phyloP scores from a whole-genome alignment of 2,888 invertebrate genomes.

The Dugesia japonica region DNA sequence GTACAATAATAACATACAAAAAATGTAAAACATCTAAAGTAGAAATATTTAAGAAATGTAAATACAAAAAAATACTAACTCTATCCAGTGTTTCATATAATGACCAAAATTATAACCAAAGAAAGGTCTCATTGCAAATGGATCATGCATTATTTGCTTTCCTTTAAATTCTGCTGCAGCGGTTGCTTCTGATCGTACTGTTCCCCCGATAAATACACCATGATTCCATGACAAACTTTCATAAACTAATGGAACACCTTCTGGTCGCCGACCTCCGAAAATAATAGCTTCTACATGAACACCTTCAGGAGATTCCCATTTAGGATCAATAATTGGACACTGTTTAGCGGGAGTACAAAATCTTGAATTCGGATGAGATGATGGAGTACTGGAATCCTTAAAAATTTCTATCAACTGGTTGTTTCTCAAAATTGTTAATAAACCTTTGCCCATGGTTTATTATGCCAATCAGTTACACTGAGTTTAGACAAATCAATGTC shows the following conservation, averaged over 20 bases:
- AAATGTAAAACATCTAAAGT: no score
- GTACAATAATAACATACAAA: no score
- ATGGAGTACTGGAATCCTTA: constrained; percentile 35
- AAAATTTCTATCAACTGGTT: no score
- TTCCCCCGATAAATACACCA: constrained; percentile 41
- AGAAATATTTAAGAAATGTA: no score
- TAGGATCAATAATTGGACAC: constrained; percentile 39
- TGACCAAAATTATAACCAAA: constrained; percentile 41
- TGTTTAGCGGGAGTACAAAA: constrained; percentile 39
- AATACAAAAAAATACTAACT: constrained; percentile 29
- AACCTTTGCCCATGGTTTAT: constrained; percentile 32
- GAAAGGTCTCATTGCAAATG: constrained; percentile 42
- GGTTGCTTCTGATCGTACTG: constrained; percentile 40
- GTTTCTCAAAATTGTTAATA: background rate
- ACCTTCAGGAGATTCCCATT: constrained; percentile 39
- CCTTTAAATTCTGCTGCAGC: constrained; percentile 40
- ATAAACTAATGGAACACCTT: constrained; percentile 41
- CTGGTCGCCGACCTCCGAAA: constrained; percentile 39
- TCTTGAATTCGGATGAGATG: constrained; percentile 39
- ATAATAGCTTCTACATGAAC: constrained; percentile 39
- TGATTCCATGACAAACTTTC: constrained; percentile 42
- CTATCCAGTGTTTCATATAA: constrained; percentile 39
- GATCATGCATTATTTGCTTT: constrained; percentile 41
- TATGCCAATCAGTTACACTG: constrained; percentile 32
- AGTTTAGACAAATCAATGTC: constrained; percentile 28